These are phyloP conservation scores for Tylochromis polylepis DNA, from an alignment of 2,113 vertebrate genomes.

Conservation along the genomic window DNA sequence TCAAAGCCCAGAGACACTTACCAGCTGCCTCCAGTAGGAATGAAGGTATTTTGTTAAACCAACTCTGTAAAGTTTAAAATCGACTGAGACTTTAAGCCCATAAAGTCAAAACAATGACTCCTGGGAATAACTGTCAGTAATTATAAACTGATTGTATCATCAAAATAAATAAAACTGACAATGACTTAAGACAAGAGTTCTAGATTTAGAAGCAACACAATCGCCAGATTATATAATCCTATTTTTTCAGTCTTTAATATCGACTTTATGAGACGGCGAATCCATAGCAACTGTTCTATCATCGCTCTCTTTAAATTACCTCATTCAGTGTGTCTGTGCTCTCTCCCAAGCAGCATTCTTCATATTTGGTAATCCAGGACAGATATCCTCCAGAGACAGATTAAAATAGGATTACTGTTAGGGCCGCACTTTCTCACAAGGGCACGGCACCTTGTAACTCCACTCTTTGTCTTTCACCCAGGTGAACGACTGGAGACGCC, in stretches of 20 bases:
- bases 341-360: neutral
- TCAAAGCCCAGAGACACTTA: neutral
- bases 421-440: constrained; percentile 32
- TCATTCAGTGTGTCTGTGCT: neutral
- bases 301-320: neutral
- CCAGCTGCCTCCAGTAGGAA: neutral
- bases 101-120: neutral
- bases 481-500: neutral
- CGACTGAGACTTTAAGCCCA: too few species aligned
- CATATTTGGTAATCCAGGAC: constrained; percentile 67
- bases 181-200: neutral
- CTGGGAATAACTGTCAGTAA: neutral
- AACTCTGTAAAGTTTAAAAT: neutral
- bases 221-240: neutral
- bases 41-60: neutral
- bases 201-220: neutral
- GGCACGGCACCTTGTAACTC: neutral
- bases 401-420: constrained; percentile 71
- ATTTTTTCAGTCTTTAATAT: neutral
- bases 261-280: neutral
- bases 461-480: neutral
- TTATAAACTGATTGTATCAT: neutral
- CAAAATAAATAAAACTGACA: neutral
- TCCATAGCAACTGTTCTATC: neutral
- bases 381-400: constrained; percentile 58